phyloP scores from a whole-genome alignment of 1,140 invertebrate genomes.

The Atta texana region DNA sequence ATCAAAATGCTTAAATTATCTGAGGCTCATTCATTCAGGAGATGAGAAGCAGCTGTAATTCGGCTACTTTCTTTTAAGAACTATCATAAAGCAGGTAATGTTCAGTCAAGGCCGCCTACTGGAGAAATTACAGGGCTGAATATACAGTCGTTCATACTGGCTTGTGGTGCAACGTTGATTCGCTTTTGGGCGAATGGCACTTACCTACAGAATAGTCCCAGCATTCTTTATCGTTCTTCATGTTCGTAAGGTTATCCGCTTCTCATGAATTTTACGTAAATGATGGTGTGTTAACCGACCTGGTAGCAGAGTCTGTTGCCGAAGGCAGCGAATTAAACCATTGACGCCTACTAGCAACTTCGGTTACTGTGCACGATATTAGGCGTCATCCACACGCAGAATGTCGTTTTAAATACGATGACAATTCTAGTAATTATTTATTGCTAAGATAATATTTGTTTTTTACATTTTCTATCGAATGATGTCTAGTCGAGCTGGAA shows the following conservation, averaged over 20 bases:
- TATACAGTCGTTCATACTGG: not conserved
- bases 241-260: slow-evolving; percentile 3
- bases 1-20: not conserved
- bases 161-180: not conserved
- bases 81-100: slow-evolving; percentile 35
- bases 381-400: slow-evolving; percentile 24
- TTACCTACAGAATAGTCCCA: not conserved
- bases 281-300: slow-evolving; percentile 32
- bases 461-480: not conserved
- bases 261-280: slow-evolving; percentile 46
- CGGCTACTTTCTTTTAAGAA: slow-evolving; percentile 20
- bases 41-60: not conserved
- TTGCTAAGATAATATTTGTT: not conserved
- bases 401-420: not conserved
- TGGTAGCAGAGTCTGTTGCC: slow-evolving; percentile 36
- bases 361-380: slow-evolving; percentile 24
- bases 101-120: slow-evolving; percentile 9
- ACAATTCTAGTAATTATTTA: not conserved
- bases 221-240: not conserved
- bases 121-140: not conserved
- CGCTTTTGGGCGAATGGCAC: not conserved
- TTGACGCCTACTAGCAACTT: slow-evolving; percentile 22
- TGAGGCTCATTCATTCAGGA: not conserved
- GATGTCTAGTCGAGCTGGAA: not conserved
- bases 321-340: slow-evolving; percentile 45